Percentiles rank a stretch among this genome's conserved stretches.
Evolutionary conservation across 2,888 invertebrate species (phyloP).

Genomic region (Augochlorella aurata): DNA sequence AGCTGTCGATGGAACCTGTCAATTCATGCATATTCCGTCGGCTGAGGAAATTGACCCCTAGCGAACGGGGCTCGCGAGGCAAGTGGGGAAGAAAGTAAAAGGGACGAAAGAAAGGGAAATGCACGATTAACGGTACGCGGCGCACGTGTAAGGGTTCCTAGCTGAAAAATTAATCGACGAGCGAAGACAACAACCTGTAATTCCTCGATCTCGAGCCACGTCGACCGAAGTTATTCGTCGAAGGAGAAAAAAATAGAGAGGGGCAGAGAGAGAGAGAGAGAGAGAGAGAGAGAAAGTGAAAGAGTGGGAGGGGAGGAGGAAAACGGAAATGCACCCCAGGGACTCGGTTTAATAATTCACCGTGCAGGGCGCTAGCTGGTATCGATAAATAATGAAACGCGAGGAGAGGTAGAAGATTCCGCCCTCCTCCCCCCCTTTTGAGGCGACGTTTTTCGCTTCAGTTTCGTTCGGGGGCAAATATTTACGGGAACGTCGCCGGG

Average conservation of each 20-base stretch:
- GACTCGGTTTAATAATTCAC: slow-evolving; percentile 38
- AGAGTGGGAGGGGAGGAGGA: no score
- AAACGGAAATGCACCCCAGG: slow-evolving; percentile 23
- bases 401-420: slow-evolving; percentile 17
- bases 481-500: slow-evolving; percentile 41
- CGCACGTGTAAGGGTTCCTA: neutral
- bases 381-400: slow-evolving; percentile 48
- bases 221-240: neutral
- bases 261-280: no score
- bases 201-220: slow-evolving; percentile 22
- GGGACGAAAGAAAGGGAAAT: neutral
- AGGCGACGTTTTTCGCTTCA: slow-evolving; percentile 25
- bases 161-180: slow-evolving; percentile 12
- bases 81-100: neutral
- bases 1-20: slow-evolving; percentile 23
- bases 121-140: neutral
- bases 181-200: slow-evolving; percentile 26
- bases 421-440: slow-evolving; percentile 10
- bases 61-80: neutral
- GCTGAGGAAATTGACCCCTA: slow-evolving; percentile 5
- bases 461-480: slow-evolving; percentile 34
- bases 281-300: neutral
- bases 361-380: neutral
- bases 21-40: slow-evolving; percentile 5
- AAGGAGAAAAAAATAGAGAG: neutral